Base-by-base conservation (phyloP, 1,140 invertebrate species). In the Hycleus cichorii region DNA sequence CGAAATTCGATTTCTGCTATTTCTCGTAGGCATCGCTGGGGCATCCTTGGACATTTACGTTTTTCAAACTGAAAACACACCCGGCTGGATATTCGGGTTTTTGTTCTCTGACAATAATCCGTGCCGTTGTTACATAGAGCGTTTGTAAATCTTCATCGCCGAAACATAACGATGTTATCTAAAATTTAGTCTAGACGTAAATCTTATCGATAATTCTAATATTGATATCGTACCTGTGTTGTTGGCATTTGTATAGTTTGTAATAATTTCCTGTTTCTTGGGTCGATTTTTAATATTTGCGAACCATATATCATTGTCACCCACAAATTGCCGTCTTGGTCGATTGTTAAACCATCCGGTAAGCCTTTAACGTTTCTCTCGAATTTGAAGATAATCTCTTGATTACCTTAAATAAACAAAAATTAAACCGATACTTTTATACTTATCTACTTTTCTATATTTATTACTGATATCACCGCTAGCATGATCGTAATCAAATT, bases 271-370 rank as follows among this genome's bases (percentile, higher is more conserved):
- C 65, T 73, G 62, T 24, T 66, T 52, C 1, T 74, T 72, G 69
- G 64, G 63, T 69, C 61, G 44, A 71, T 56, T 58, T 67, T 53
- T 52, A 68, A 48, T 10, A 71, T 47, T 40, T 42, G 55, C 3
- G 51, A 56, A 2, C 76, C 77, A 26, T 71, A 71, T 60, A 74
- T 84, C 46, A 76, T 66, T 10, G 82, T 80, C 38, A 86, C 69
- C 83, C 84, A 87, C 5, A 87, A 69, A 72, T 85, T 83, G 25
- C 78, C 83, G 58, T 80, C 70, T 2, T 65, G 67, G 66, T 87
- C 84, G 53, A 85, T 85, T 1, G 83, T 84, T 83, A 86, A 85
- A 39, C 85, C 85, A 71, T 86, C 85, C 0, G 84, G 83, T 26
- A 76, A 11, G 7, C 82, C 69, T 10, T 47, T 40, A 24, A 70